Percentiles rank a stretch among this genome's conserved stretches.
These are phyloP conservation scores for Nesogale talazaci DNA, from an alignment of 2,113 vertebrate species.

Conservation along the genomic window DNA sequence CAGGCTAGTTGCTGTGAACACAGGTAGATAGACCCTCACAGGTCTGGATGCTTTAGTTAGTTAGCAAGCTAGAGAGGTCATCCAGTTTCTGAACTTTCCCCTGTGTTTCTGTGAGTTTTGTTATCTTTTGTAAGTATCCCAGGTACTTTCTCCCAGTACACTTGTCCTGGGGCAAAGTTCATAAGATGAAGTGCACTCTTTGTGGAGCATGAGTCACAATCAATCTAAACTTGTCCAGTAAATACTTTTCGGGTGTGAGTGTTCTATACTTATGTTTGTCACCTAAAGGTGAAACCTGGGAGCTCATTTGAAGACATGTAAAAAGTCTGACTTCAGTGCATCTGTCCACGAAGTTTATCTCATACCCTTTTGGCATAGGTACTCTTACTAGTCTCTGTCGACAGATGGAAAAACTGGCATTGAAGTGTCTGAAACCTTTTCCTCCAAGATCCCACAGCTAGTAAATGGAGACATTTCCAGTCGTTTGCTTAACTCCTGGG, in stretches of 20 bases:
- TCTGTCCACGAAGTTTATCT: background rate
- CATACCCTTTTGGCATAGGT: background rate
- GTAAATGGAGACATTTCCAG: no score
- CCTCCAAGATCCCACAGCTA: background rate
- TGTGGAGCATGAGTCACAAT: conserved; percentile 55
- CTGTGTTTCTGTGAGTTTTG: conserved; percentile 51
- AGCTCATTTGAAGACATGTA: background rate
- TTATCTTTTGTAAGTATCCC: conserved; percentile 47
- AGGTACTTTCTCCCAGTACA: conserved; percentile 67
- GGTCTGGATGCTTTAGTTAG: background rate
- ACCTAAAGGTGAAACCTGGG: background rate
- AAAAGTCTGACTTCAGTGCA: background rate
- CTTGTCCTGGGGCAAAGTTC: conserved; percentile 53
- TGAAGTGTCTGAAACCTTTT: background rate
- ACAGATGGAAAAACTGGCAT: background rate
- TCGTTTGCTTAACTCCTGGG: no score
- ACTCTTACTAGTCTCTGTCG: background rate
- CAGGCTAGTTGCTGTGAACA: background rate
- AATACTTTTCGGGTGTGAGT: background rate
- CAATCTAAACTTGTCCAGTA: conserved; percentile 32
- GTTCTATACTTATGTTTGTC: background rate
- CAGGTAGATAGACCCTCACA: background rate
- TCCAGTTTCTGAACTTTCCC: conserved; percentile 7
- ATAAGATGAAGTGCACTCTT: conserved; percentile 49
- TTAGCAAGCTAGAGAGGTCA: conserved; percentile 14